Conservation (phyloP, 2,888 invertebrate species). For the Listrodromus nycthemerus region DNA sequence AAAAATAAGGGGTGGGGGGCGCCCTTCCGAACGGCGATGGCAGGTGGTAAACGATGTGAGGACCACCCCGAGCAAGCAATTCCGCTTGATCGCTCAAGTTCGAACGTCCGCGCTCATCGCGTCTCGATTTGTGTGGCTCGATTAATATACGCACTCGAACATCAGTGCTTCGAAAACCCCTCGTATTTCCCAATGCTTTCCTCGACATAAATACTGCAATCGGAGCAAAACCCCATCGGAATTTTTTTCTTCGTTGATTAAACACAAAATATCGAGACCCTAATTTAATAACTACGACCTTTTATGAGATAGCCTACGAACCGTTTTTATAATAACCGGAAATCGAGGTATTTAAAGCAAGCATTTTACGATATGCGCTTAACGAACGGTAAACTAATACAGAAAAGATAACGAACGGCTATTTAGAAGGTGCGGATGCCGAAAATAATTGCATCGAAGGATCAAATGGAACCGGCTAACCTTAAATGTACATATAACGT, state of each 20-base stretch:
- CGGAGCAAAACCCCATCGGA: not conserved
- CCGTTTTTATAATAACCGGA: constrained; percentile 46
- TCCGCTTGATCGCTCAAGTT: constrained; percentile 49
- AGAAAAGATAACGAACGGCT: constrained; percentile 4
- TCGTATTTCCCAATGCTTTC: not conserved
- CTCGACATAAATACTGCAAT: not conserved
- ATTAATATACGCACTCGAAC: constrained; percentile 1
- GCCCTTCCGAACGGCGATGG: constrained; percentile 4
- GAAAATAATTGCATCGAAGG: constrained; percentile 36
- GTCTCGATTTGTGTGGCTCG: not conserved
- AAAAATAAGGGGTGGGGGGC: not conserved
- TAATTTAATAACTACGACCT: constrained; percentile 33
- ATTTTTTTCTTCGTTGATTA: not conserved
- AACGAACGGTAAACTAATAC: constrained; percentile 23
- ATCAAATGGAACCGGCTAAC: constrained; percentile 21
- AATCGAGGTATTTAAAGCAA: constrained; percentile 7
- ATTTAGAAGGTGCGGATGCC: constrained; percentile 44
- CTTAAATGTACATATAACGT: not conserved
- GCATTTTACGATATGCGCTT: not conserved
- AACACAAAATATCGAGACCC: constrained; percentile 9
- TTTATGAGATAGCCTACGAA: not conserved
- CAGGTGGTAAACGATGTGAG: constrained; percentile 58
- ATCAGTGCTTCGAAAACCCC: not conserved
- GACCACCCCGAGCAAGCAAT: constrained; percentile 57
- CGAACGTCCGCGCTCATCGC: constrained; percentile 3